Conservation (phyloP, 2,113 vertebrate genomes). For the Equus przewalskii region DNA sequence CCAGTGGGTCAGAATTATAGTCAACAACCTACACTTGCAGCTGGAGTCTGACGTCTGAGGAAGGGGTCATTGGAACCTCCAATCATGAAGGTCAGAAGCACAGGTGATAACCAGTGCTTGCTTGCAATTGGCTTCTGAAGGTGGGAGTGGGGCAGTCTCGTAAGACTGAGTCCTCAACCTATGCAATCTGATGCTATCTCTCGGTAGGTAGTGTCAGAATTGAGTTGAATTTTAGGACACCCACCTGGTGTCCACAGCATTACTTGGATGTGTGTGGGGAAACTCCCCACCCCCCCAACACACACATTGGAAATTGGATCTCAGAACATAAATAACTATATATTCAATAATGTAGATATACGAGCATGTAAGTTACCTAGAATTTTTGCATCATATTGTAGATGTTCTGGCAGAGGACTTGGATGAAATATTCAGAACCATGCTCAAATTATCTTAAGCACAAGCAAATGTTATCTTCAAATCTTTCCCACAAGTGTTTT, state of each 20-base stretch:
- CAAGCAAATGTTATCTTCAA: conserved; percentile 39
- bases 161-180: background rate
- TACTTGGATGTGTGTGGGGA: background rate
- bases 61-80: background rate
- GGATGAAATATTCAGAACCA: conserved; percentile 19
- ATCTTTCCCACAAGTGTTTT: conserved; percentile 41
- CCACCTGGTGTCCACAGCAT: background rate
- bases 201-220: background rate
- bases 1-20: background rate
- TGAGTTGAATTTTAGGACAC: background rate
- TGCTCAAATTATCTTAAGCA: background rate
- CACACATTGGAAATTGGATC: background rate
- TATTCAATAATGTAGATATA: background rate
- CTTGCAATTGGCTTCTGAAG: background rate
- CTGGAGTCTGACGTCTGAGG: background rate
- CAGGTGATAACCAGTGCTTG: background rate
- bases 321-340: background rate
- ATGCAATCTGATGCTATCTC: background rate
- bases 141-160: too few relatives aligned
- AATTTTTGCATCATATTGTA: background rate
- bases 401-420: background rate
- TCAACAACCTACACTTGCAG: background rate
- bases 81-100: background rate
- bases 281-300: background rate
- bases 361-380: background rate